These are phyloP conservation scores for Bombus cullumanus DNA, from an alignment of 1,140 invertebrate genomes.

Conservation along the genomic window DNA sequence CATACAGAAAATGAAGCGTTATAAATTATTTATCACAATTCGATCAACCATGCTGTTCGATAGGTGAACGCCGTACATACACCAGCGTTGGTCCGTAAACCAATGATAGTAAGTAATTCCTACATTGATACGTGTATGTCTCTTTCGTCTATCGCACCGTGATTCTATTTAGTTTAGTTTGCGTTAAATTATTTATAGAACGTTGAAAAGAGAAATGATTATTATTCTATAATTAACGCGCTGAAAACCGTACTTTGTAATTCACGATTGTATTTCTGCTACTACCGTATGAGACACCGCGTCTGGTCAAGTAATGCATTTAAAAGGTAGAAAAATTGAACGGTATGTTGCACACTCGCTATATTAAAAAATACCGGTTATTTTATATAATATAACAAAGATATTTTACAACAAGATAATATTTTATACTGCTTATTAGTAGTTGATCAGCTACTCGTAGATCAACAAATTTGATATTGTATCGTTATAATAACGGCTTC, in stretches of 20 bases:
- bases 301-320: constrained; percentile 31
- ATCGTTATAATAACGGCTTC: background rate
- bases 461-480: background rate
- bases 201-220: background rate
- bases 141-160: background rate
- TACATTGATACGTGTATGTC: background rate
- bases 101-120: background rate
- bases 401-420: background rate
- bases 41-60: background rate
- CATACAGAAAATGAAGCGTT: background rate
- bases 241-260: background rate
- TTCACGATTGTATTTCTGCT: background rate
- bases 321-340: constrained; percentile 14
- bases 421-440: background rate
- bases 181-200: background rate
- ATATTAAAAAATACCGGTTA: background rate
- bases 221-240: background rate
- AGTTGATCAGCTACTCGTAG: background rate
- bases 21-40: constrained; percentile 16
- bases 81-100: background rate
- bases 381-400: background rate
- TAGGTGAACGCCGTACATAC: background rate
- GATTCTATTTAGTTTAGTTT: too few species aligned
- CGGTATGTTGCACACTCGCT: background rate
- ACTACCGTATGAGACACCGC: background rate